phyloP scores from a whole-genome alignment of 2,113 vertebrate genomes.

The Cacatua alba region DNA sequence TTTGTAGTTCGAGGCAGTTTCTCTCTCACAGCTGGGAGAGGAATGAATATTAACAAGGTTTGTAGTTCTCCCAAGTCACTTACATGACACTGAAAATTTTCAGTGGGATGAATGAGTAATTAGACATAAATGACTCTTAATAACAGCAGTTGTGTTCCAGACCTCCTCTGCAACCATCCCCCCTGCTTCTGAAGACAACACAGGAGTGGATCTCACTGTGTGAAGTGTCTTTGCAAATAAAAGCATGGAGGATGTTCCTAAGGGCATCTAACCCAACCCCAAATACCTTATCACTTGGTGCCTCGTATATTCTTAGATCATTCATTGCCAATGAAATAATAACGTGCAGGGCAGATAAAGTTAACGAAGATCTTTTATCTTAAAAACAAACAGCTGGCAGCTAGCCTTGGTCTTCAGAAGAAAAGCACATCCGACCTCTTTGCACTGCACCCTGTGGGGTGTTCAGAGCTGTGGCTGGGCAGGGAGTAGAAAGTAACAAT shows the following conservation, averaged over 20 bases:
- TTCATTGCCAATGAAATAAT: background rate
- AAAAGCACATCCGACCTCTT: background rate
- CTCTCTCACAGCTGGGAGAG: constrained; percentile 3
- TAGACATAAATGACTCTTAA: constrained; percentile 34
- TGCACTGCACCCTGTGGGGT: background rate
- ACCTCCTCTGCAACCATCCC: constrained; percentile 19
- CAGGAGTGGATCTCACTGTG: background rate
- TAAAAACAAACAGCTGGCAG: background rate
- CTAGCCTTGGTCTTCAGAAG: background rate
- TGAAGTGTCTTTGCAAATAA: background rate
- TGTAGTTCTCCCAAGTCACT: constrained; percentile 6
- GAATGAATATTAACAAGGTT: constrained; percentile 14
- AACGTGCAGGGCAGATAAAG: background rate
- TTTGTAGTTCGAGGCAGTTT: background rate
- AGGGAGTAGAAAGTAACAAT: background rate
- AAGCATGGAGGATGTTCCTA: background rate
- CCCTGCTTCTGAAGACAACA: background rate
- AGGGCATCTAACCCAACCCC: background rate
- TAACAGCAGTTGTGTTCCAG: constrained; percentile 34
- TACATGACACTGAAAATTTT: constrained; percentile 42
- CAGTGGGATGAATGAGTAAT: constrained; percentile 40
- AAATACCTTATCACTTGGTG: background rate
- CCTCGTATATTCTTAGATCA: background rate
- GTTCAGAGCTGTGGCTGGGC: background rate
- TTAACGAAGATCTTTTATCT: background rate